Base-by-base conservation (phyloP, 1,140 invertebrate genomes). In the Bactericera cockerelli region DNA sequence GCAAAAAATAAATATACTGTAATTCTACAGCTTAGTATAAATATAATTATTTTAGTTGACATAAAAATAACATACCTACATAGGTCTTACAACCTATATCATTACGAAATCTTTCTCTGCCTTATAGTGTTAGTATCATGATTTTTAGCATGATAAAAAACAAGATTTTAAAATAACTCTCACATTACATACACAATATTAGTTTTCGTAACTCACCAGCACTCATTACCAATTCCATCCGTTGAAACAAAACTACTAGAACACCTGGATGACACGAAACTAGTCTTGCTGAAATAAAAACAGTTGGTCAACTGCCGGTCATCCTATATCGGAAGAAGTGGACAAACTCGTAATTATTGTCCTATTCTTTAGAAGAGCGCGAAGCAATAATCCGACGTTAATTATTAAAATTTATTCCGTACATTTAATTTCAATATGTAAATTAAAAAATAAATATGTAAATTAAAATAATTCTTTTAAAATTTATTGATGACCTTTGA, bases 401-500 rank as follows among this genome's bases (percentile, higher is more conserved):
- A 49, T 49, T 49, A 49, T 19, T 49, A 22, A 49, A 49, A 49
- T 19, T 49, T 49, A 19, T 19, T 49, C 22, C 42, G 8, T 49
- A 16, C 6, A 49, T 49, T 49, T 49, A 49, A 49, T 49, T 49
- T 49, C 19, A 49, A 49, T 49, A 49, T 10, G 19, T 49, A 6
- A 49, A 49, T 49, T 49, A 6, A 49, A 49, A n/a, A n/a, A n/a
- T n/a, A n/a, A 49, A 49, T 49, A 49, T 10, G 19, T 49, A 6
- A 49, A 49, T 49, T 49, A 6, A 49, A 49, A n/a, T n/a, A n/a
- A n/a, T n/a, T 8, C 19, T n/a, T 19, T 49, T 19, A 4, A 49
- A 49, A 49, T 49, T 16, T 49, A 49, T 49, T 49, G 42, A 49
- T 49, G 42, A 49, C 42, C 42, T 49, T 49, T 49, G 42, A 49